Evolutionary conservation across 2,888 invertebrate genomes (phyloP).

Genomic region (Dyspetes luteomarginatus): DNA sequence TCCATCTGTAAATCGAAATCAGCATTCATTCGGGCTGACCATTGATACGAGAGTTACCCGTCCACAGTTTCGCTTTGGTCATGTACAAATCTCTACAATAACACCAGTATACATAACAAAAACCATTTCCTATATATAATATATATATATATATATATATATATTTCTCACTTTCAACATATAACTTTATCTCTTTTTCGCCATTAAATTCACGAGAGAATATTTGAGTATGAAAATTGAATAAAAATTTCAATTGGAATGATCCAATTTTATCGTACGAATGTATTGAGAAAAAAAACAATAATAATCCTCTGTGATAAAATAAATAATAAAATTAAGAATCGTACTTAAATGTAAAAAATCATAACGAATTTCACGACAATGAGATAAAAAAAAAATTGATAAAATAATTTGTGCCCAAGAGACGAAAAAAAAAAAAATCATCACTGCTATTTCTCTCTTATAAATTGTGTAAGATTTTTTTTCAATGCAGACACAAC

Average conservation of each 20-base stretch:
- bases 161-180: no score
- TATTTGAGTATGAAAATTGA: background rate
- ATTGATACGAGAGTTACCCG: slow-evolving; percentile 44
- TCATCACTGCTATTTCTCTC: no score
- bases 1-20: slow-evolving; percentile 44
- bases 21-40: slow-evolving; percentile 46
- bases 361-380: no score
- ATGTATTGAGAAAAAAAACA: background rate
- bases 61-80: slow-evolving; percentile 39
- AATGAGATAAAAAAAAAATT: no score
- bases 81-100: slow-evolving; percentile 42
- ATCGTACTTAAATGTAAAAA: no score
- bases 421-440: no score
- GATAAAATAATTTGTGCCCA: no score
- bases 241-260: background rate
- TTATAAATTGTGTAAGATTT: no score
- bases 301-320: slow-evolving; percentile 5
- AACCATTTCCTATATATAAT: background rate
- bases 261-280: background rate
- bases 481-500: no score
- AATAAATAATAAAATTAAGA: slow-evolving; percentile 31
- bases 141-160: slow-evolving; percentile 11
- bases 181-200: no score
- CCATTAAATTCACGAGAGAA: background rate
- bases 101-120: slow-evolving; percentile 7